Conservation (phyloP, 2,888 invertebrate species). For the Emmelina monodactyla region DNA sequence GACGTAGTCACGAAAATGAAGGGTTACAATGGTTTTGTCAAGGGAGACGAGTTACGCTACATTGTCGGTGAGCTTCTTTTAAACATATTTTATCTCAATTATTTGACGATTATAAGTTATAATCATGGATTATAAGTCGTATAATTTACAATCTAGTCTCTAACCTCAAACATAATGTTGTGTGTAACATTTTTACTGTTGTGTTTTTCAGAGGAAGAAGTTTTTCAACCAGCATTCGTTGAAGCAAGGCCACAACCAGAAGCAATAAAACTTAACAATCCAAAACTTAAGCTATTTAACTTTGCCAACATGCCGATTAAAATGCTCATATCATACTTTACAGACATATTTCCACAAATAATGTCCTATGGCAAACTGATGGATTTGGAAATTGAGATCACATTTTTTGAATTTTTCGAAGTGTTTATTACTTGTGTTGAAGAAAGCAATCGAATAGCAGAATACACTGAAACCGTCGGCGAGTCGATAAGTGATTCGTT, state of each 20-base stretch:
- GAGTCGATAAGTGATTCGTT: too few relatives aligned
- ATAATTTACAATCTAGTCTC: not conserved
- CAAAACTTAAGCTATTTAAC: constrained; percentile 41
- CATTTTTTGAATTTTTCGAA: constrained; percentile 70
- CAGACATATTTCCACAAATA: constrained; percentile 55
- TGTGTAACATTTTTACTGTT: too few relatives aligned
- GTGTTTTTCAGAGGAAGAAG: too few relatives aligned
- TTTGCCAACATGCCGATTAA: constrained; percentile 39
- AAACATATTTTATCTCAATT: too few relatives aligned
- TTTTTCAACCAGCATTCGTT: too few relatives aligned
- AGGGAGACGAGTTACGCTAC: constrained; percentile 40
- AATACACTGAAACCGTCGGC: too few relatives aligned
- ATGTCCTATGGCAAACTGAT: constrained; percentile 33
- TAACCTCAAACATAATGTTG: too few relatives aligned
- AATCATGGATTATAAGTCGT: too few relatives aligned
- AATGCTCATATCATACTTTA: constrained; percentile 34
- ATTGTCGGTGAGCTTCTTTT: constrained; percentile 32
- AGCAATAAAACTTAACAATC: too few relatives aligned
- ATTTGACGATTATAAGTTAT: too few relatives aligned
- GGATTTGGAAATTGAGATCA: constrained; percentile 56
- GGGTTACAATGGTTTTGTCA: constrained; percentile 40
- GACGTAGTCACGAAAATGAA: constrained; percentile 21
- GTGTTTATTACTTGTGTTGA: constrained; percentile 50
- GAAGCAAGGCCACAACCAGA: too few relatives aligned
- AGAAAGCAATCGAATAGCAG: constrained; percentile 35